A percentile compares a stretch with the other conserved stretches of the same genome.
Evolutionary conservation across 2,888 invertebrate species (phyloP).

Genomic region (Philonicus albiceps): DNA sequence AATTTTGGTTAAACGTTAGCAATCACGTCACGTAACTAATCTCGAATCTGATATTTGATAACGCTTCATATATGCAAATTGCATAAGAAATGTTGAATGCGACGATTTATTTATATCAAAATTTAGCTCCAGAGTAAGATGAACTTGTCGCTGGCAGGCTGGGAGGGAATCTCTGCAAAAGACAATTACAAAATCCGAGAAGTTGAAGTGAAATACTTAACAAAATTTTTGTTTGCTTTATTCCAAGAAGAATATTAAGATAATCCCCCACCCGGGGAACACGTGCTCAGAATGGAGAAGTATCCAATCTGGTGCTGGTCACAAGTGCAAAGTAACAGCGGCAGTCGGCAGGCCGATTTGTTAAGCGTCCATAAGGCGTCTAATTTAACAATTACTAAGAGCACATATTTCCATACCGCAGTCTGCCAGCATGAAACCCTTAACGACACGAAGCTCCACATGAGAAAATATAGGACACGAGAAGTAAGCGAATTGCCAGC

Average conservation of each 20-base stretch:
- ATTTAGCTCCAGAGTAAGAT: not conserved
- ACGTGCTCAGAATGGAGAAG: constrained; percentile 11
- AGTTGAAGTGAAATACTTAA: not conserved
- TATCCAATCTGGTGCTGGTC: not conserved
- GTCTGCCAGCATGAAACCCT: constrained; percentile 20
- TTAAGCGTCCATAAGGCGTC: constrained; percentile 34
- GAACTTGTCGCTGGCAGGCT: not conserved
- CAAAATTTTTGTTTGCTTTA: not conserved
- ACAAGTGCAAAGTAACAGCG: constrained; percentile 27
- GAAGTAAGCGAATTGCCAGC: constrained; percentile 6
- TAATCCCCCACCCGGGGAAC: not conserved
- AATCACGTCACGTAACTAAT: constrained; percentile 26
- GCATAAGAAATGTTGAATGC: not conserved
- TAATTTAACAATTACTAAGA: constrained; percentile 34
- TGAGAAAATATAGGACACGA: constrained; percentile 30
- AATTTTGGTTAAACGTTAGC: constrained; percentile 32
- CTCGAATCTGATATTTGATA: constrained; percentile 24
- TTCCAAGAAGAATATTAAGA: not conserved
- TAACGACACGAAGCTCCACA: constrained; percentile 7
- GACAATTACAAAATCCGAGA: not conserved
- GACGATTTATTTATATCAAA: not conserved
- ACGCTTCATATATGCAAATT: not conserved
- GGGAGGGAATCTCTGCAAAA: not conserved
- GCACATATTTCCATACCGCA: constrained; percentile 3
- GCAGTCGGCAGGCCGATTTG: constrained; percentile 26